These are phyloP conservation scores for Chalcis sispes DNA, from an alignment of 2,888 invertebrate species.

Conservation along the genomic window DNA sequence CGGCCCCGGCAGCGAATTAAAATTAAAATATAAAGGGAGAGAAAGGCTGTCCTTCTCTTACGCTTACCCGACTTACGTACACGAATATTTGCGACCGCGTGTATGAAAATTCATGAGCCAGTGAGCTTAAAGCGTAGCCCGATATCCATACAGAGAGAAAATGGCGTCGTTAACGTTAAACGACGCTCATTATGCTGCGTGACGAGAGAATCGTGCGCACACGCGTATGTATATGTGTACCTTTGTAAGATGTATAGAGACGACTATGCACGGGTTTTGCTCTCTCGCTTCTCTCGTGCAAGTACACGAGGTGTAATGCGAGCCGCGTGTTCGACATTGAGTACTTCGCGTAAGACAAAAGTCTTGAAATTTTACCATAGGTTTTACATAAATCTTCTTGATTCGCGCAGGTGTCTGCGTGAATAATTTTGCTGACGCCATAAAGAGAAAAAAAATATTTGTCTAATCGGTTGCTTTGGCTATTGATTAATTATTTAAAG, in stretches of 20 bases:
- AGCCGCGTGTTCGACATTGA: constrained; percentile 51
- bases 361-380: constrained; percentile 46
- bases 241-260: constrained; percentile 7
- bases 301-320: constrained; percentile 52
- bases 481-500: too few species aligned
- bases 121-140: constrained; percentile 64
- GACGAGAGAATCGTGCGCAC: constrained; percentile 42
- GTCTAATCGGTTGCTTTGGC: neutral
- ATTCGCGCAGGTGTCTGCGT: too few species aligned
- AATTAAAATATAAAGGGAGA: constrained; percentile 16
- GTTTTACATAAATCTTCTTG: constrained; percentile 52
- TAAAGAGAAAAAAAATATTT: neutral
- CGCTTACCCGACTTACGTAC: neutral
- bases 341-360: constrained; percentile 55
- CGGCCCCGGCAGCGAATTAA: constrained; percentile 11
- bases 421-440: too few species aligned
- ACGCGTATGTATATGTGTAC: constrained; percentile 41
- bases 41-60: neutral
- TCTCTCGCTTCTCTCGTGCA: neutral
- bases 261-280: constrained; percentile 1
- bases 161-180: constrained; percentile 75
- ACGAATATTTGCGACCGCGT: neutral
- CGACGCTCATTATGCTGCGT: constrained; percentile 71
- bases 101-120: constrained; percentile 74
- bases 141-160: constrained; percentile 73